phyloP scores from a whole-genome alignment of 2,888 invertebrate genomes.

The Harmothoe impar region DNA sequence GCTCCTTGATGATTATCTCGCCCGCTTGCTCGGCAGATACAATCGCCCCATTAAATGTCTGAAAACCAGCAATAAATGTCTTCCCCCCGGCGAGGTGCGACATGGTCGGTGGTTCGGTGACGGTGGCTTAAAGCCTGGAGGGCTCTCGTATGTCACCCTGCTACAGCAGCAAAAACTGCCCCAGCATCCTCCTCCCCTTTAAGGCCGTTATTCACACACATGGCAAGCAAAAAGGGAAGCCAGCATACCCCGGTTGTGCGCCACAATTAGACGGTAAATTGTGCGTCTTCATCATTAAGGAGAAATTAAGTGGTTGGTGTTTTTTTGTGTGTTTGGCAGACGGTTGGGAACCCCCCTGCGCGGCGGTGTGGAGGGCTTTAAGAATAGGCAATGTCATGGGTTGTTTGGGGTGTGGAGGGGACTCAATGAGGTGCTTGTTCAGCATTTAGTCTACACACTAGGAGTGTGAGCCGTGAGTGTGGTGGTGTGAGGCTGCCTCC shows the following conservation, averaged over 20 bases:
- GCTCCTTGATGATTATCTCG: not conserved
- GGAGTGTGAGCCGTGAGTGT: not conserved
- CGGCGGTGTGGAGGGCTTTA: not conserved
- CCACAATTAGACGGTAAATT: not conserved
- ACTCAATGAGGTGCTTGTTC: not conserved
- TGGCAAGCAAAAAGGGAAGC: not conserved
- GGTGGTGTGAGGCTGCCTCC: not conserved
- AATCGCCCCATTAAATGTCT: constrained; percentile 27
- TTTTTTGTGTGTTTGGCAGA: not conserved
- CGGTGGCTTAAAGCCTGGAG: constrained; percentile 22
- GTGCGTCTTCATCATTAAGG: constrained; percentile 17
- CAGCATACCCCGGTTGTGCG: not conserved
- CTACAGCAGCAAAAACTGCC: not conserved
- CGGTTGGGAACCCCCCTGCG: not conserved
- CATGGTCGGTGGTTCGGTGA: not conserved
- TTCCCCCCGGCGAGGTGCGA: not conserved
- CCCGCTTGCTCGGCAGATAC: not conserved
- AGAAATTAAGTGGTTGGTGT: not conserved
- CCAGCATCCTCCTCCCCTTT: constrained; percentile 23
- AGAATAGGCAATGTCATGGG: not conserved
- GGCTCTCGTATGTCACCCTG: not conserved
- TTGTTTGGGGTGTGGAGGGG: not conserved
- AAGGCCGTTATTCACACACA: constrained; percentile 29
- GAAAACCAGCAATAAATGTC: constrained; percentile 40
- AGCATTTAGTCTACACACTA: not conserved